Evolutionary conservation across 2,797 vertebrate species (phyloP), one percentile per base, ranked within the genome.

Genomic region (Catostomus latipinnis): DNA sequence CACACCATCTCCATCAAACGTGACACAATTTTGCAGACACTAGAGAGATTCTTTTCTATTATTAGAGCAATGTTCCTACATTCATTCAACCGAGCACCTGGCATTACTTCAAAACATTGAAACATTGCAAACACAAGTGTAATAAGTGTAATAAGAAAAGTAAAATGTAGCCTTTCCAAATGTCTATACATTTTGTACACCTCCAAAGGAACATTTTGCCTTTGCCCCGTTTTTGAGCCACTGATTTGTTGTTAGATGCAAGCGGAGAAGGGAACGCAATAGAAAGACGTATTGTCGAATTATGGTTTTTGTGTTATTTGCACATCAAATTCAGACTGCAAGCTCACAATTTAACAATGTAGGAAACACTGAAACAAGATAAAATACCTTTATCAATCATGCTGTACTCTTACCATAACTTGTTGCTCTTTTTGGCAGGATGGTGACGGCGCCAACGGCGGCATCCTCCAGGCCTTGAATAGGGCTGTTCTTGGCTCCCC

Each of bases 401-500:
- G 6, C 1, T 10, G 85, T 63, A 13, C 8, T 81, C 88, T 89
- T 94, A 99, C 97, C 97, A 78, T 90, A 93, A 52, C 98, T 94
- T 3, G 95, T 96, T 4, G 96, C 94, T 87, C 97, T 91, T 90
- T 99, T 98, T 2, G 97, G 97, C 86, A 98, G 93, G 80, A 99
- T 97, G 78, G 97, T 99, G 88, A 98, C 92, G 56, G 97, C 96
- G 3, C 97, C 97, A 56, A 97, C 91, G 0, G 97, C 97, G 0
- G 96, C 93, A 0, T 98, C 97, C 89, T 97, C 96, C 52, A 97
- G 94, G 81, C 96, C 94, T 65, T 95, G 89, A 73, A 98, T 88
- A 0, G 96, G 96, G 74, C 93, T 94, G 86, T 94, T 88, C 83
- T 99, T 99, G 81, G 97, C 95, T 13, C 97, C 97, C 97, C 97